Evolutionary conservation across 2,113 vertebrate species (phyloP), one percentile per base, ranked within the genome.

Genomic region (Limanda limanda): DNA sequence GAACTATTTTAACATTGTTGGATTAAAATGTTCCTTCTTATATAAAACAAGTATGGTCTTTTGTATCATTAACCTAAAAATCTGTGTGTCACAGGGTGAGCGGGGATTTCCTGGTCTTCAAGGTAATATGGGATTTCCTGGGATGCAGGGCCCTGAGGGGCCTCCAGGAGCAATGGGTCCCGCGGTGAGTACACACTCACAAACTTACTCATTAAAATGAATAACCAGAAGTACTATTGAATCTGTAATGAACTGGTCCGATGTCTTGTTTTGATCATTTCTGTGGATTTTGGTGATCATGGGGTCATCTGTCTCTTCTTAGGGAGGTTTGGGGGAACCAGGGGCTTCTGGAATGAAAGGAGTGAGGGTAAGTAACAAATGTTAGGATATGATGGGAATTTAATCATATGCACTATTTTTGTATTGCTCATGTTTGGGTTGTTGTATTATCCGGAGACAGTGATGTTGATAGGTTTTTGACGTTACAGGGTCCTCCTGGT

Each of bases 101-200:
- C 92, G 95, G 82, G 98, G 98, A 18, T 93, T 98, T 42, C 95
- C 96, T 0, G 98, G 98, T 60, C 88, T 98, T 74, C 96, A 95
- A 85, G 98, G 98, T 74, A 94, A 96, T 68, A 96, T 99, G 89
- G 98, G 98, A 55, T 98, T 99, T 91, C 98, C 97, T 47, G 97
- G 98, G 79, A 94, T 97, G 93, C 97, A 97, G 82, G 98, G 98
- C 84, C 95, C 94, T 2, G 98, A 99, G 88, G 98, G 98, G 25
- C 97, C 96, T 0, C 77, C 93, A 56, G 98, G 98, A 20, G 89
- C 95, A 51, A 94, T 96, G 27, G 98, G 98, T 59, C 89, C 93
- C 23, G 96, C 97, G 96, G 98, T 99, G 86, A 91, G 84, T 68
- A 48, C 5, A 70, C 24, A 58, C 17, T 14, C 35, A 24, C 5